Evolutionary conservation across 2,113 vertebrate species (phyloP).

Genomic region (Urocolius indicus): DNA sequence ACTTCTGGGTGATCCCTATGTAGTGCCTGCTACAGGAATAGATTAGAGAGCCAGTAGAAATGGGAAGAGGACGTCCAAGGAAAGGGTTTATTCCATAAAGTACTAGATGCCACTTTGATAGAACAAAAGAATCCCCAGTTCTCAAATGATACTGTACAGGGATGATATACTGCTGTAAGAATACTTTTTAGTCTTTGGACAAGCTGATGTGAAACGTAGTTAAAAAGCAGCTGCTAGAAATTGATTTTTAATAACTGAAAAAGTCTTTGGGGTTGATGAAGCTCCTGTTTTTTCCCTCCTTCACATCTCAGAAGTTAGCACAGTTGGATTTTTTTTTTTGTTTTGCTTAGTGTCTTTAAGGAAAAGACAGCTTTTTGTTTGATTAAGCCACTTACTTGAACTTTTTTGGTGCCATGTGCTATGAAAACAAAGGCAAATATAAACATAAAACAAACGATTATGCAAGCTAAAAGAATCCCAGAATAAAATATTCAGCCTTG

Average conservation of each 20-base stretch:
- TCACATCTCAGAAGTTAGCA: not conserved
- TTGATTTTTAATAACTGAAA: not conserved
- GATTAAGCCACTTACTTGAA: not conserved
- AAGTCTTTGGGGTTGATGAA: not conserved
- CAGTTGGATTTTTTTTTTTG: not conserved
- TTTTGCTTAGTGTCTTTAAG: not conserved
- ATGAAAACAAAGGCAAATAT: not conserved
- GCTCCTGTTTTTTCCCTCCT: not conserved
- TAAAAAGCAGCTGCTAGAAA: not conserved
- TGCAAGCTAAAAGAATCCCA: not conserved
- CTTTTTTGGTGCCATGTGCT: not conserved
- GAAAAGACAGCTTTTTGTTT: not conserved
- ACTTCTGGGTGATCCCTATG: not conserved
- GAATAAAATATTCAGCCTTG: conserved; percentile 9
- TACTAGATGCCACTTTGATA: rapidly evolving
- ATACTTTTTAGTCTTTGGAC: not conserved
- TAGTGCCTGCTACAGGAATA: not conserved
- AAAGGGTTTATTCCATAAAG: not conserved
- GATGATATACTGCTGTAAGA: not conserved
- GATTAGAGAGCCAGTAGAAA: not conserved
- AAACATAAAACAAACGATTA: not conserved
- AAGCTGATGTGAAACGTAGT: not conserved
- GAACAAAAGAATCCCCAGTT: not conserved
- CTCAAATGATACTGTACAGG: not conserved
- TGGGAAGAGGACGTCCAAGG: not conserved